These are phyloP conservation scores for Anneissia japonica DNA, from an alignment of 35 echinoderm and acorn worm genomes.

Conservation along the genomic window DNA sequence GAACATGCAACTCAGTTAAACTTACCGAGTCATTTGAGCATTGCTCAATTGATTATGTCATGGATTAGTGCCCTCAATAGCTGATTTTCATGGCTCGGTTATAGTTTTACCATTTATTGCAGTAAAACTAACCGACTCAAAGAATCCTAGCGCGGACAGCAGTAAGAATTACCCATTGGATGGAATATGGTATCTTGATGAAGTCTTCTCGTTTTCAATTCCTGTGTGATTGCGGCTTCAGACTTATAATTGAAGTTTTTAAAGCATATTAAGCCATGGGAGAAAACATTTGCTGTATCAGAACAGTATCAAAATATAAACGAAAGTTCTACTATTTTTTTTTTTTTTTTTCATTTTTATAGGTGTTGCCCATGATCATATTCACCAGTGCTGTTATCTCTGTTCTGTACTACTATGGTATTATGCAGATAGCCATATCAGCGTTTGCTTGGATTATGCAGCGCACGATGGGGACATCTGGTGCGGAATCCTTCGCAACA, in stretches of 20 bases:
- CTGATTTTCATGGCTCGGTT: too few relatives aligned
- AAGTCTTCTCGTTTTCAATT: too few relatives aligned
- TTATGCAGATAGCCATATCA: slow-evolving; percentile 74
- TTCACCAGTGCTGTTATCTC: slow-evolving; percentile 77
- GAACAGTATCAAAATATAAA: background rate
- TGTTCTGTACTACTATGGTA: slow-evolving; percentile 68
- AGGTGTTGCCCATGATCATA: slow-evolving; percentile 93
- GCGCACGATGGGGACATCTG: slow-evolving; percentile 84
- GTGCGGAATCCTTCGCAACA: slow-evolving; percentile 82
- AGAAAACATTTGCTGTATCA: background rate
- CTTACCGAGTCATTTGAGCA: too few relatives aligned
- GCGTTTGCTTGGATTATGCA: slow-evolving; percentile 81
- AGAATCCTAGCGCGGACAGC: too few relatives aligned
- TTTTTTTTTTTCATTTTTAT: slow-evolving; percentile 2
- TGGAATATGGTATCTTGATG: too few relatives aligned
- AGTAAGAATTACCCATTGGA: too few relatives aligned
- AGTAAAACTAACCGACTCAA: too few relatives aligned
- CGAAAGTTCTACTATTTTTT: background rate
- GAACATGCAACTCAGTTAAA: too few relatives aligned
- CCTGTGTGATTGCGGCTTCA: background rate
- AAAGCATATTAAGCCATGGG: background rate
- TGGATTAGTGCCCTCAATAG: too few relatives aligned
- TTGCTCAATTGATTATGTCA: too few relatives aligned
- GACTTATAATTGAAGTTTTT: background rate
- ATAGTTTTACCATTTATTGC: too few relatives aligned